Percentiles rank a stretch among this genome's conserved stretches.
phyloP scores from a whole-genome alignment of 2,797 vertebrate species.

The Acanthopagrus latus region DNA sequence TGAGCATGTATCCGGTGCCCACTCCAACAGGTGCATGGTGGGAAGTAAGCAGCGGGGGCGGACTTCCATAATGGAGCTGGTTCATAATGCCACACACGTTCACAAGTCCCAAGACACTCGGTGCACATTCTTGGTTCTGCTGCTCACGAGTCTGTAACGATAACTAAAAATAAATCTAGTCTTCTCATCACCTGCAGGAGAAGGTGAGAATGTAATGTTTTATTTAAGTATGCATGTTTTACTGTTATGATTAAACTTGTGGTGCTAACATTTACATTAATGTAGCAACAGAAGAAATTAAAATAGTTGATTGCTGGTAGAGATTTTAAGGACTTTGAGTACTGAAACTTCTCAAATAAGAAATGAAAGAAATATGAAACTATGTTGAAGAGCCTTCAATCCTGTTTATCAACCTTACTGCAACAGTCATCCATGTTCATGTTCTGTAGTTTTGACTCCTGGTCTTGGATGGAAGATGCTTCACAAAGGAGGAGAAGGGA shows the following conservation, averaged over 20 bases:
- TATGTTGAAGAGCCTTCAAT: no score
- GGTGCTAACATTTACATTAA: neutral
- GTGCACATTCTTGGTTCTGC: slow-evolving; percentile 13
- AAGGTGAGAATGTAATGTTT: neutral
- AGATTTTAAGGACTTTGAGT: neutral
- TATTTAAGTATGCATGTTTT: neutral
- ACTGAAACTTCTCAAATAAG: no score
- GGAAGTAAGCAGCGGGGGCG: slow-evolving; percentile 41
- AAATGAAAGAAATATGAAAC: no score
- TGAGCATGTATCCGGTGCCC: slow-evolving; percentile 43
- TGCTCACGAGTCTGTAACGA: slow-evolving; percentile 10
- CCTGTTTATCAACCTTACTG: no score
- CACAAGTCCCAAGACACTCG: slow-evolving; percentile 24
- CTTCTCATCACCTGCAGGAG: slow-evolving; percentile 1
- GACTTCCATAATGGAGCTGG: slow-evolving; percentile 52
- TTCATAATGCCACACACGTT: slow-evolving; percentile 52
- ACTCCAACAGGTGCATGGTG: slow-evolving; percentile 68
- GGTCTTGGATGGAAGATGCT: no score
- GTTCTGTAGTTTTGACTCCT: no score
- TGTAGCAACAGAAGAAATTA: neutral
- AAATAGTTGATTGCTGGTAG: neutral
- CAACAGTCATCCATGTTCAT: no score
- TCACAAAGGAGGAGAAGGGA: no score
- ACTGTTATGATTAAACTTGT: neutral
- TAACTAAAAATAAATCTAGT: neutral